Evolutionary conservation across 2,888 invertebrate genomes (phyloP), one percentile per base, ranked within the genome.

Genomic region (Globia sparganii): DNA sequence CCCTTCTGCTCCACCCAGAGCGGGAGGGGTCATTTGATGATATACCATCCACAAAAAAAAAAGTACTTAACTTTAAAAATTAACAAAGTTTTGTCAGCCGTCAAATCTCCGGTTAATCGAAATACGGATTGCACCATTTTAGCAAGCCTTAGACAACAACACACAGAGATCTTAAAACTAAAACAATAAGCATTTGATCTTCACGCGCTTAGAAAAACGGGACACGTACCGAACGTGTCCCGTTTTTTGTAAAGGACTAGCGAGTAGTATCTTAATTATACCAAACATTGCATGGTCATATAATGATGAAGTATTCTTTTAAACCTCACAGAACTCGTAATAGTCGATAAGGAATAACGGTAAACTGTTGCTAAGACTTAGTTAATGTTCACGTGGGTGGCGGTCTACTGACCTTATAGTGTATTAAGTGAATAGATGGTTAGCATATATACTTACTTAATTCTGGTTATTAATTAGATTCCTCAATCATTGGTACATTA

Each of bases 281-380:
- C 6, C 13, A 25, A 56, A 62, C 31, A 37, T 37, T 64, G 34
- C 25, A 37, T 8, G 46, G 34, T 64, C 21, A 21, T 46, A 53
- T 53, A 53, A 53, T 53, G 25, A 56, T 71, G 79, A 61, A 61
- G 72, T 72, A 46, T 15, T 28, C 5, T 34, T 43, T 46, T 21
- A 58, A n/a, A n/a, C 18, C 72, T 64, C 37, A 80, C 80, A 73
- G 40, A 31, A 49, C 13, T 49, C 28, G 5, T 58, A 65, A 58
- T 34, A 72, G 28, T 72, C 21, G 40, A 40, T 72, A 64, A 64
- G 37, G 72, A 64, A 40, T 79, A 78, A 65, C 73, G 64, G 80
- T 80, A 58, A 72, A 77, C 28, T 64, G 78, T 61, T 78, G 18
- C 43, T 31, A 46, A 62, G 43, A 28, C 58, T 65, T 28, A 34